Percentiles rank a stretch among this genome's conserved stretches.
These are phyloP conservation scores for Tragopan temminckii DNA, from an alignment of 2,797 vertebrate species.

Conservation along the genomic window DNA sequence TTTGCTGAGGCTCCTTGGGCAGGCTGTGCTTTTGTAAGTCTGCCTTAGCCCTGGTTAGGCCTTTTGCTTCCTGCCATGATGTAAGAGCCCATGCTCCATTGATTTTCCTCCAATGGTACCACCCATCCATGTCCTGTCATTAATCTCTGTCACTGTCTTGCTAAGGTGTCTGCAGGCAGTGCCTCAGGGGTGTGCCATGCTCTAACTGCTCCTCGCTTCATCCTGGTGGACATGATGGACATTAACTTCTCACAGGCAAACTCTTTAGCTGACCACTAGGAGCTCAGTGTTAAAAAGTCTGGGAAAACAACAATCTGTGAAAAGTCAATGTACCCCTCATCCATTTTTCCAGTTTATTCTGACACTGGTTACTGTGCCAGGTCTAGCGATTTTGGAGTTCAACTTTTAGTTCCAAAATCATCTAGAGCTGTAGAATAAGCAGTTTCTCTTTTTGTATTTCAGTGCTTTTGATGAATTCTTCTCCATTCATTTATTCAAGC, in stretches of 20 bases:
- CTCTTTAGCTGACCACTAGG: not conserved
- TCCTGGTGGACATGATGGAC: no score
- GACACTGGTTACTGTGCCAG: not conserved
- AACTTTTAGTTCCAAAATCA: not conserved
- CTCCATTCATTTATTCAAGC: not conserved
- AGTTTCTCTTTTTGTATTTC: not conserved
- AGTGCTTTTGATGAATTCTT: not conserved
- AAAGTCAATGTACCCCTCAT: not conserved
- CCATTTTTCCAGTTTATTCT: conserved; percentile 11
- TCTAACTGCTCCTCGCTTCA: not conserved
- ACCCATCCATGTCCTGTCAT: not conserved
- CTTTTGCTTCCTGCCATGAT: not conserved
- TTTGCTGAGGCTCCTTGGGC: not conserved
- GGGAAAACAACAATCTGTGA: not conserved
- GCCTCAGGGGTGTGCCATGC: not conserved
- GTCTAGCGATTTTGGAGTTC: not conserved
- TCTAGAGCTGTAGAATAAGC: not conserved
- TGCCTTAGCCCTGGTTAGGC: not conserved
- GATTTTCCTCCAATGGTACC: not conserved
- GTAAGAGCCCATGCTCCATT: not conserved
- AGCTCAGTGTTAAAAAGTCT: not conserved
- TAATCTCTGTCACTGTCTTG: not conserved
- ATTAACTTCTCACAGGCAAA: not conserved
- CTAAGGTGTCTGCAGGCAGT: not conserved
- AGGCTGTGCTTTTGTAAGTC: not conserved